Evolutionary conservation across 2,113 vertebrate species (phyloP).

Genomic region (Isichthys henryi): DNA sequence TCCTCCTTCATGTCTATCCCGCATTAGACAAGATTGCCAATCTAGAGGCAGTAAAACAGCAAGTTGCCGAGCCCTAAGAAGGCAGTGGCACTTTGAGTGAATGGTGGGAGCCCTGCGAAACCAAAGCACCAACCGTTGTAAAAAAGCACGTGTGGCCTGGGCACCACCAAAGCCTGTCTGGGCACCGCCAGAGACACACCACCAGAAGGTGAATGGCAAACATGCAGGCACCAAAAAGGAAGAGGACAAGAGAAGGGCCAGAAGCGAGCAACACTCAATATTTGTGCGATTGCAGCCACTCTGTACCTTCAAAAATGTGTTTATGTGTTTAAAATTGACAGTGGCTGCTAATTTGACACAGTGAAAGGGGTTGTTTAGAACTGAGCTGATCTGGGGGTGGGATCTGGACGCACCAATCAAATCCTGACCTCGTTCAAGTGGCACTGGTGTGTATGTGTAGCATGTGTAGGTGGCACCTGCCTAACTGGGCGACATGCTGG

Average conservation of each 20-base stretch:
- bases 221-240: background rate
- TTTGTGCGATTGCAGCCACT: background rate
- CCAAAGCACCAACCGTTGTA: too few relatives aligned
- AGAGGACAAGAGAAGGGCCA: background rate
- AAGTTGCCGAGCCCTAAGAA: background rate
- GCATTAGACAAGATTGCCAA: background rate
- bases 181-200: background rate
- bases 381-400: background rate
- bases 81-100: background rate
- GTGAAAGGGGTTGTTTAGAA: background rate
- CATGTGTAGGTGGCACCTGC: background rate
- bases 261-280: background rate
- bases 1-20: slow-evolving; percentile 34
- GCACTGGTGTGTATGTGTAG: background rate
- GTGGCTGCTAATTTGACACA: background rate
- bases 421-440: background rate
- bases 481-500: background rate
- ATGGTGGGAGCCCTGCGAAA: background rate
- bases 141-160: slow-evolving; percentile 13
- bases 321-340: background rate
- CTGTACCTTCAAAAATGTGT: background rate
- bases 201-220: background rate
- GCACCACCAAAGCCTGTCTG: background rate
- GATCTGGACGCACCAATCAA: background rate
- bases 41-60: background rate